phyloP scores from a whole-genome alignment of 1,140 invertebrate genomes.

The Leptopilina clavipes region DNA sequence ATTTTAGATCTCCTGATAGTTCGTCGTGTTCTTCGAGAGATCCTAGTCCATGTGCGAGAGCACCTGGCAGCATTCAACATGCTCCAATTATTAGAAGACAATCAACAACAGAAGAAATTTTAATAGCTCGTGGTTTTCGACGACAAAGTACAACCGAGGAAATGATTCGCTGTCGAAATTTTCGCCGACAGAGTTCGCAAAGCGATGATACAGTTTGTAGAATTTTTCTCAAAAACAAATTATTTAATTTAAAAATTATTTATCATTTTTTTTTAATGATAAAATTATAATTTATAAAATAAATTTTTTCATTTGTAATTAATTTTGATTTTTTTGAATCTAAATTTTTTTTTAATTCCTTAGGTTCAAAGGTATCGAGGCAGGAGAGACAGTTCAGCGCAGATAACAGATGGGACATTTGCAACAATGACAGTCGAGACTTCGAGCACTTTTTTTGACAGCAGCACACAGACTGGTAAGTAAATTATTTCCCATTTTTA shows the following conservation, averaged over 20 bases:
- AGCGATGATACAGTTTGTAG: constrained; percentile 83
- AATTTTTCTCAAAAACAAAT: constrained; percentile 43
- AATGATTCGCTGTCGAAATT: constrained; percentile 92
- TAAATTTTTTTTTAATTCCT: constrained; percentile 42
- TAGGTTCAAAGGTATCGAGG: constrained; percentile 81
- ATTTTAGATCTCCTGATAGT: constrained; percentile 74
- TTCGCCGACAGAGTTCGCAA: constrained; percentile 86
- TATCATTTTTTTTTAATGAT: too few relatives aligned
- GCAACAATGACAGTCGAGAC: constrained; percentile 94
- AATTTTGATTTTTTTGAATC: too few relatives aligned
- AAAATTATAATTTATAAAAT: too few relatives aligned
- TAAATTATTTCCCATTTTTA: constrained; percentile 45
- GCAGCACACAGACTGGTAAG: constrained; percentile 94
- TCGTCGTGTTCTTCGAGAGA: constrained; percentile 77
- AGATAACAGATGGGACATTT: constrained; percentile 93
- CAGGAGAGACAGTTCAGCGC: constrained; percentile 88
- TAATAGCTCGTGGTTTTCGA: constrained; percentile 91
- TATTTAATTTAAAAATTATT: background rate
- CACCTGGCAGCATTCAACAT: constrained; percentile 68
- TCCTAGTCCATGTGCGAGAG: constrained; percentile 82
- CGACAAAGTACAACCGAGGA: constrained; percentile 93
- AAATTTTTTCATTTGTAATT: too few relatives aligned
- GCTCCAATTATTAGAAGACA: constrained; percentile 86
- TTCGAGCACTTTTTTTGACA: constrained; percentile 93
- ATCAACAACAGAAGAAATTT: constrained; percentile 93